phyloP scores from a whole-genome alignment of 2,888 invertebrate species.

The Deilephila elpenor region DNA sequence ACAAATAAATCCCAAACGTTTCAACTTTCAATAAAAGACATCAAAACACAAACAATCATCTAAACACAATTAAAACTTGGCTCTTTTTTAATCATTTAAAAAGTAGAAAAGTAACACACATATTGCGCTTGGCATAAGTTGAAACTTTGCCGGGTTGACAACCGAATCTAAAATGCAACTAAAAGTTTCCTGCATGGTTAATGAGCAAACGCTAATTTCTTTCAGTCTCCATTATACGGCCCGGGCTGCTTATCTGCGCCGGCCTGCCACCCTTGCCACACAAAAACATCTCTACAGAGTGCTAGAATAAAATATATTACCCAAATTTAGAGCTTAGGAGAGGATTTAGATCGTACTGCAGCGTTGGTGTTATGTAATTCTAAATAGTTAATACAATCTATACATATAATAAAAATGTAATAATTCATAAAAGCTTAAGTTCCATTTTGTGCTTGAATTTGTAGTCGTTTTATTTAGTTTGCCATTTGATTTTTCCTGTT shows the following conservation, averaged over 20 bases:
- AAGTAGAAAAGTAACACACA: conserved; percentile 21
- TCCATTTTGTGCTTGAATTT: too few species aligned
- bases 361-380: not conserved
- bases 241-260: conserved; percentile 57
- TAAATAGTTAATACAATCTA: too few species aligned
- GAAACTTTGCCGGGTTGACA: conserved; percentile 24
- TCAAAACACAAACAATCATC: not conserved
- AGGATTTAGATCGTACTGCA: not conserved
- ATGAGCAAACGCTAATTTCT: conserved; percentile 71
- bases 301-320: conserved; percentile 13
- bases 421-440: too few species aligned
- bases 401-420: too few species aligned
- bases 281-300: conserved; percentile 18
- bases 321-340: not conserved
- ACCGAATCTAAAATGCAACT: conserved; percentile 43
- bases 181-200: conserved; percentile 49
- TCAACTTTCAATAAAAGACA: too few species aligned
- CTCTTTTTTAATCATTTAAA: conserved; percentile 13
- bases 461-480: too few species aligned
- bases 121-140: conserved; percentile 25
- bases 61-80: not conserved
- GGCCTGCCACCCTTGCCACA: conserved; percentile 45
- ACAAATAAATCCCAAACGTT: too few species aligned
- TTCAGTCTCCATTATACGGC: conserved; percentile 65
- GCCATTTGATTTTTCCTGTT: too few species aligned